Percentiles rank a stretch among this genome's conserved stretches.
Evolutionary conservation across 2,113 vertebrate species (phyloP).

Genomic region (Hydropotes inermis): DNA sequence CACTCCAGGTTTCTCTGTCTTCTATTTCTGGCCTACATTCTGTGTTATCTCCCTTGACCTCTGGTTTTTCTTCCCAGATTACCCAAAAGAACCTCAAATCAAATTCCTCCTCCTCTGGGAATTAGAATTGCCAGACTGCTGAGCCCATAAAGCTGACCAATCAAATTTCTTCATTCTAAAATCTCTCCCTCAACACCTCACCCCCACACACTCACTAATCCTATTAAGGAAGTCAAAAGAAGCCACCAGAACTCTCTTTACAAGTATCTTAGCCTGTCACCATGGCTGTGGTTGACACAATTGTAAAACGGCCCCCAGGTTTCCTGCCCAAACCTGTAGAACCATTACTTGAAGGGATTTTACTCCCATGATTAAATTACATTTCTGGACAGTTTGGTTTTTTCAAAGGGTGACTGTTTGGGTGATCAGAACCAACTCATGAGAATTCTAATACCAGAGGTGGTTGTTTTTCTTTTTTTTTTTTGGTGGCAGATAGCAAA

Average conservation of each 20-base stretch:
- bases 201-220: not conserved
- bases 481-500: not conserved
- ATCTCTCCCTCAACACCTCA: not conserved
- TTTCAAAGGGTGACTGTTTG: not conserved
- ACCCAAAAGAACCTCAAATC: not conserved
- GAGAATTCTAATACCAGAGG: not conserved
- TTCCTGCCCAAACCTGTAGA: not conserved
- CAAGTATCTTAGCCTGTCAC: not conserved
- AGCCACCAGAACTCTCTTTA: not conserved
- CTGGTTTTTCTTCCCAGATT: not conserved
- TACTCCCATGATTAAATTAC: not conserved
- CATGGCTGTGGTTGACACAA: not conserved
- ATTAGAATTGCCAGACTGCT: not conserved
- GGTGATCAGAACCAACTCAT: not conserved
- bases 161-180: not conserved
- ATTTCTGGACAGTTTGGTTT: too few relatives aligned
- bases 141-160: not conserved
- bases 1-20: not conserved
- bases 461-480: not conserved
- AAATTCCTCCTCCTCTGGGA: not conserved
- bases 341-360: not conserved
- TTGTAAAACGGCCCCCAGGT: not conserved
- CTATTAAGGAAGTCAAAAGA: not conserved
- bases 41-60: not conserved
- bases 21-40: not conserved